These are phyloP conservation scores for Apodemus speciosus DNA, from an alignment of 2,113 vertebrate species.

Conservation along the genomic window DNA sequence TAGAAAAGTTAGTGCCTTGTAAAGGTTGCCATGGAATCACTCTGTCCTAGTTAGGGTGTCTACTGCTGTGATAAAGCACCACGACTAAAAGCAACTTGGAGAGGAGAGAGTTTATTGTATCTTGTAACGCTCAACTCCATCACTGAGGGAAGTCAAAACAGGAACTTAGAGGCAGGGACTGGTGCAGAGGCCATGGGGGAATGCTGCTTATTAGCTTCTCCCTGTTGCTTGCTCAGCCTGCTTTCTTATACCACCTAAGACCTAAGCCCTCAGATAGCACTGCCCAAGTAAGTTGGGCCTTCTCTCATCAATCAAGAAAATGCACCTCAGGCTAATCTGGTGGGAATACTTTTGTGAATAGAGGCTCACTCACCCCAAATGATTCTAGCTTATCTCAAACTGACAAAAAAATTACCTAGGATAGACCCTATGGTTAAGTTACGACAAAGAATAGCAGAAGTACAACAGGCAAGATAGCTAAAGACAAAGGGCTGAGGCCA, in stretches of 20 bases:
- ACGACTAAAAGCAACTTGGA: neutral
- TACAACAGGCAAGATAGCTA: neutral
- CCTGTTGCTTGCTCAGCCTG: no score
- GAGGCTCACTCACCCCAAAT: neutral
- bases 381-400: neutral
- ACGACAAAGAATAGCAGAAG: neutral
- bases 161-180: neutral
- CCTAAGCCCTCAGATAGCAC: neutral
- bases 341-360: neutral
- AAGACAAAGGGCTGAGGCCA: neutral
- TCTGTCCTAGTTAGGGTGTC: neutral
- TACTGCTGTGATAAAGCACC: neutral
- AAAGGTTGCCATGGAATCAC: neutral
- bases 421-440: neutral
- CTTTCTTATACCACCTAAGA: neutral
- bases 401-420: neutral
- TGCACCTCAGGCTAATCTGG: neutral
- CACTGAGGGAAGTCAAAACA: neutral
- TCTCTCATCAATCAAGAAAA: neutral
- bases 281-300: neutral
- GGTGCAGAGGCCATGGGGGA: neutral
- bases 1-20: constrained; percentile 34
- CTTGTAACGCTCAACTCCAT: neutral
- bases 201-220: neutral
- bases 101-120: neutral